Evolutionary conservation across 2,113 vertebrate species (phyloP).

Genomic region (Oncorhynchus mykiss): DNA sequence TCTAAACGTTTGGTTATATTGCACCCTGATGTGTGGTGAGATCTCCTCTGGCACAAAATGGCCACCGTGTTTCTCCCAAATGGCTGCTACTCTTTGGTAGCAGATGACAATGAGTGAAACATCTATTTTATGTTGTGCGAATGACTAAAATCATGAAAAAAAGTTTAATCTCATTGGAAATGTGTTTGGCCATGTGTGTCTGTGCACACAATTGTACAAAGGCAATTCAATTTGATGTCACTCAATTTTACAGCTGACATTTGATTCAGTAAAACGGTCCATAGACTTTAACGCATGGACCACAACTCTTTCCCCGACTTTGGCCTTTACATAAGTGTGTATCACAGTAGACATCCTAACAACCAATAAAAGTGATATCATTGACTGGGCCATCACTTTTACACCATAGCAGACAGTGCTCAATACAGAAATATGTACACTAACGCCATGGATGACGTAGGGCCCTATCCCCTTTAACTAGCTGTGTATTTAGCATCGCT

Average conservation of each 20-base stretch:
- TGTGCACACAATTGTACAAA: neutral
- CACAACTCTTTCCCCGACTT: neutral
- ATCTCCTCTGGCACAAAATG: neutral
- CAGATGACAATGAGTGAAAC: too few relatives aligned
- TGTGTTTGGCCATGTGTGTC: too few relatives aligned
- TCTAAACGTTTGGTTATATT: too few relatives aligned
- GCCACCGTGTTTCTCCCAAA: too few relatives aligned
- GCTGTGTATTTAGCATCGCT: constrained; percentile 30
- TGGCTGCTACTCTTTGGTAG: too few relatives aligned
- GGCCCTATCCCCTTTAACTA: constrained; percentile 7
- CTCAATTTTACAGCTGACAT: neutral
- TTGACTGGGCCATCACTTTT: neutral
- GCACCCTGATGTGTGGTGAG: neutral
- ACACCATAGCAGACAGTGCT: constrained; percentile 54
- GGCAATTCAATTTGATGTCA: neutral
- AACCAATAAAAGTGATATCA: neutral
- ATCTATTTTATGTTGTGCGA: too few relatives aligned
- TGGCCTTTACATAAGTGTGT: neutral
- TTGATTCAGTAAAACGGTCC: neutral
- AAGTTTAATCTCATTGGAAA: too few relatives aligned
- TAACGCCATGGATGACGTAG: constrained; percentile 17
- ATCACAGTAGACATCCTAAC: neutral
- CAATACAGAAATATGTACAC: constrained; percentile 58
- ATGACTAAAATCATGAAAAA: too few relatives aligned
- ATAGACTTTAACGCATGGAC: neutral